Evolutionary conservation across 2,888 invertebrate genomes (phyloP).

Genomic region (Matsumyia berberina): DNA sequence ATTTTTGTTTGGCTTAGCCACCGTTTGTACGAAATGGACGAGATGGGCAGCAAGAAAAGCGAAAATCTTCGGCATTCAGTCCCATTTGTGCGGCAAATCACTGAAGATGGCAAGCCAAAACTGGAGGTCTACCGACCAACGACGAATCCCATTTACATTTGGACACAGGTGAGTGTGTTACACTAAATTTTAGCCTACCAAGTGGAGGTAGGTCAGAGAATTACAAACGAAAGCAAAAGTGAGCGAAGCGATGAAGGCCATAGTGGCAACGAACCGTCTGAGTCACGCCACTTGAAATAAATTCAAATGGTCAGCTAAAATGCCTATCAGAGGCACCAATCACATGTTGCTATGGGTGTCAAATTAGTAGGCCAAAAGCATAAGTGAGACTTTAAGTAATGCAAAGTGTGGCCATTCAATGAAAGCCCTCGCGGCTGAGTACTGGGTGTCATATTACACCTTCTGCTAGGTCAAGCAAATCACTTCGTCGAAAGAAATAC

Average conservation of each 20-base stretch:
- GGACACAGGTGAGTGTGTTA: conserved; percentile 84
- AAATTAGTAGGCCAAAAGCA: conserved; percentile 39
- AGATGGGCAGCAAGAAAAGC: conserved; percentile 86
- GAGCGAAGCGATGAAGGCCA: conserved; percentile 31
- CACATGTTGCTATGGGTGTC: conserved; percentile 20
- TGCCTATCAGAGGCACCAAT: background rate
- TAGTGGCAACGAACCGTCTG: conserved; percentile 55
- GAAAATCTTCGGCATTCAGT: conserved; percentile 87
- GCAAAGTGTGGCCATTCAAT: too few relatives aligned
- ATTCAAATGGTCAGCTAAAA: conserved; percentile 14
- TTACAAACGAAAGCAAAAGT: conserved; percentile 52
- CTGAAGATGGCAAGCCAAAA: conserved; percentile 87
- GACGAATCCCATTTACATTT: conserved; percentile 85
- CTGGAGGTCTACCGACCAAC: conserved; percentile 86
- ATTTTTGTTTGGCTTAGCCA: conserved; percentile 78
- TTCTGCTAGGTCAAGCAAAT: conserved; percentile 62
- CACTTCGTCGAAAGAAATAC: conserved; percentile 59
- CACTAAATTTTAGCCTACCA: background rate
- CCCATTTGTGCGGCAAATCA: conserved; percentile 87
- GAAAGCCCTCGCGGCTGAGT: conserved; percentile 8
- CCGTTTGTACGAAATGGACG: conserved; percentile 87
- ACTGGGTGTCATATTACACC: conserved; percentile 51
- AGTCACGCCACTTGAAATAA: conserved; percentile 46
- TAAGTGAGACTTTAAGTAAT: background rate
- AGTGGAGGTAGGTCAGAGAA: conserved; percentile 58